These are phyloP conservation scores for rabbit (Oryctolagus cuniculus) DNA, from an alignment of 2,113 vertebrate species.

Conservation along the genomic window mOryCun1.1 NC_091438.1:19925501-19926000, in stretches of 20 bases:
- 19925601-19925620: not conserved
- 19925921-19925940: accelerated
- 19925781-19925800: not conserved
- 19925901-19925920: accelerated
- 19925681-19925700: not conserved
- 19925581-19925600: too few species aligned
- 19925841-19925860: not conserved
- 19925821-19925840: not conserved
- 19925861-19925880: not conserved
- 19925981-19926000: accelerated
- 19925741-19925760: not conserved
- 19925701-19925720: not conserved
- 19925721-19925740: not conserved
- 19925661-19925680: not conserved
- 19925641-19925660: not conserved
- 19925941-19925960: not conserved
- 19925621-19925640: accelerated
- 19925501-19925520: not conserved
- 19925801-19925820: not conserved
- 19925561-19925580: not conserved
- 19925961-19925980: too few species aligned
- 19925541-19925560: not conserved
- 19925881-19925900: accelerated
- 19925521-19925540: not conserved
- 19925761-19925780: not conserved